Evolutionary conservation across 2,888 invertebrate genomes (phyloP).

Genomic region (Lasioglossum zephyrum): DNA sequence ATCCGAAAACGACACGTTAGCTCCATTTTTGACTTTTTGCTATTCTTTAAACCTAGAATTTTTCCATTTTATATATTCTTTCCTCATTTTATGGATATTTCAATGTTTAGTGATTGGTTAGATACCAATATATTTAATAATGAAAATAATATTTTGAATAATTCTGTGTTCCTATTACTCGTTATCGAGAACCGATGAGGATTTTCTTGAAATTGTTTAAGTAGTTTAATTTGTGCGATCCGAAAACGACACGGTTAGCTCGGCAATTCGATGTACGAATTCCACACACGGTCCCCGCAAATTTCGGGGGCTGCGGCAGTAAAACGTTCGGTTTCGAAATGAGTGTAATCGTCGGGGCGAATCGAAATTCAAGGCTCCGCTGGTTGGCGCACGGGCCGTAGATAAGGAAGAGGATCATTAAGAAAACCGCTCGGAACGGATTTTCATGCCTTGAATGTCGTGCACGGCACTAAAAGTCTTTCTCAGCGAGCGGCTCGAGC

Average conservation of each 20-base stretch:
- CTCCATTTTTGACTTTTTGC: too few relatives aligned
- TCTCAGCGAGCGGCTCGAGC: conserved; percentile 16
- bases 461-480: conserved; percentile 23
- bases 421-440: conserved; percentile 17
- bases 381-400: not conserved
- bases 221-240: not conserved
- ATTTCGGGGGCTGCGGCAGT: not conserved
- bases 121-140: too few relatives aligned
- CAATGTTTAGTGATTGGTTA: too few relatives aligned
- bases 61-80: too few relatives aligned
- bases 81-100: too few relatives aligned
- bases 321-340: not conserved
- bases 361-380: not conserved
- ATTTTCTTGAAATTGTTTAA: not conserved
- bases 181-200: not conserved
- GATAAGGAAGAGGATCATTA: conserved; percentile 35
- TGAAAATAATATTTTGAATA: too few relatives aligned
- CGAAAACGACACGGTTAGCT: not conserved
- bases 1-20: too few relatives aligned
- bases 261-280: not conserved
- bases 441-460: conserved; percentile 16
- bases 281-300: not conserved
- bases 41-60: too few relatives aligned
- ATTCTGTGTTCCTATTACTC: too few relatives aligned
- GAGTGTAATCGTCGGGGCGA: conserved; percentile 8